Conservation (phyloP, 2,888 invertebrate genomes). For the Macroteleia sp. region DNA sequence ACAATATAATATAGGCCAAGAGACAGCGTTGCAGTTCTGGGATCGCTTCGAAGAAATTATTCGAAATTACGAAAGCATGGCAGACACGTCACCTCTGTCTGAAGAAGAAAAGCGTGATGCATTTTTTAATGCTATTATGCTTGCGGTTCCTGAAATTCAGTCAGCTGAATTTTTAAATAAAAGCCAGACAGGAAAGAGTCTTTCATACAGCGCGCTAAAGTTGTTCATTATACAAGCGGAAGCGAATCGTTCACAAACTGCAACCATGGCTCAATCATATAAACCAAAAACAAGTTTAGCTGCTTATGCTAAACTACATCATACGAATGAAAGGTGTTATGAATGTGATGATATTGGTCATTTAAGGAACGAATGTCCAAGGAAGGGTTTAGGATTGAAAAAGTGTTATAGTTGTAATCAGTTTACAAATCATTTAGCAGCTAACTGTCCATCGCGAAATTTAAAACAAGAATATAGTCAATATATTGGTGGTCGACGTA, state of each 20-base stretch:
- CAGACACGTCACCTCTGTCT: neutral
- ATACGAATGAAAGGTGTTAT: neutral
- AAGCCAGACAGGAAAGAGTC: constrained; percentile 17
- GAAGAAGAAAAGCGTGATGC: neutral
- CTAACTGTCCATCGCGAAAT: neutral
- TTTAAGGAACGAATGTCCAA: neutral
- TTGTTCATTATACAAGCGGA: constrained; percentile 29
- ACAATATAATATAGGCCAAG: constrained; percentile 16
- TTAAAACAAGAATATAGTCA: neutral
- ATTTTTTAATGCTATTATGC: neutral
- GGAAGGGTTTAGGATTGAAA: neutral
- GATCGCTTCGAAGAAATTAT: constrained; percentile 58
- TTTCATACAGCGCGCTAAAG: constrained; percentile 31
- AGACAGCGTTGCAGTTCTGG: constrained; percentile 48
- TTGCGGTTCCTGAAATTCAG: constrained; percentile 20
- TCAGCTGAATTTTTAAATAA: constrained; percentile 25
- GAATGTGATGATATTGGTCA: constrained; percentile 7
- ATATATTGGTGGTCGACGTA: neutral
- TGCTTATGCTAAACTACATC: neutral
- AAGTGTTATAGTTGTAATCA: constrained; percentile 8
- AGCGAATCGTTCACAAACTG: neutral
- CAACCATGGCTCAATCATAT: neutral
- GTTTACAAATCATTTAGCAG: neutral
- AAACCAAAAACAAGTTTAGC: neutral
- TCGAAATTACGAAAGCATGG: constrained; percentile 29